Percentiles rank a stretch among this genome's conserved stretches.
Evolutionary conservation across 2,797 vertebrate species (phyloP).

Genomic region (Pteropus rufus): DNA sequence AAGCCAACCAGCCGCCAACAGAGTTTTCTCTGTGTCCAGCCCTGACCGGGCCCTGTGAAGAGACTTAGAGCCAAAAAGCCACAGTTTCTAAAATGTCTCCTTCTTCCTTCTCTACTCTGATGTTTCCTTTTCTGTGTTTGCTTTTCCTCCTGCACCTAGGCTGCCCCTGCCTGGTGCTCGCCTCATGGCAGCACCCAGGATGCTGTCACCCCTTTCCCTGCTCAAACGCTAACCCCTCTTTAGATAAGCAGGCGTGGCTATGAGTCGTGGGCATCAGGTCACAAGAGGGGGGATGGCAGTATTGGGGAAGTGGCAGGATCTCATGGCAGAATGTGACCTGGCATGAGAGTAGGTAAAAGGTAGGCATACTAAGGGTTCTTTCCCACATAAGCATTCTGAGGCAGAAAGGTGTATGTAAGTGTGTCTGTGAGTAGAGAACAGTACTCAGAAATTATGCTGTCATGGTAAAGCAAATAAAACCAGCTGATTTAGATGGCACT

Average conservation of each 20-base stretch:
- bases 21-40: neutral
- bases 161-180: neutral
- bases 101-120: neutral
- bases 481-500: neutral
- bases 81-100: neutral
- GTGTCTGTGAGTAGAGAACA: neutral
- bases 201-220: neutral
- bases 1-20: neutral
- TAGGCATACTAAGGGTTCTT: neutral
- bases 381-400: neutral
- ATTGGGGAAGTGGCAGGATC: neutral
- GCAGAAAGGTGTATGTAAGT: neutral
- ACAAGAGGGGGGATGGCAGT: too few relatives aligned
- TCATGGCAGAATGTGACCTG: neutral
- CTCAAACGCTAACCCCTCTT: neutral
- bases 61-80: neutral
- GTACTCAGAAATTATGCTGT: neutral
- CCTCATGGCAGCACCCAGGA: neutral
- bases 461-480: neutral
- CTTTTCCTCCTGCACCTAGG: neutral
- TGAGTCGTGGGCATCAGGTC: neutral
- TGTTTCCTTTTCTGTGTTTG: neutral
- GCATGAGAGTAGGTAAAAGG: neutral
- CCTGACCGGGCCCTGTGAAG: too few relatives aligned
- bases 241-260: neutral